These are phyloP conservation scores for Cynopterus brachyotis DNA, from an alignment of 2,113 vertebrate species.

Conservation along the genomic window DNA sequence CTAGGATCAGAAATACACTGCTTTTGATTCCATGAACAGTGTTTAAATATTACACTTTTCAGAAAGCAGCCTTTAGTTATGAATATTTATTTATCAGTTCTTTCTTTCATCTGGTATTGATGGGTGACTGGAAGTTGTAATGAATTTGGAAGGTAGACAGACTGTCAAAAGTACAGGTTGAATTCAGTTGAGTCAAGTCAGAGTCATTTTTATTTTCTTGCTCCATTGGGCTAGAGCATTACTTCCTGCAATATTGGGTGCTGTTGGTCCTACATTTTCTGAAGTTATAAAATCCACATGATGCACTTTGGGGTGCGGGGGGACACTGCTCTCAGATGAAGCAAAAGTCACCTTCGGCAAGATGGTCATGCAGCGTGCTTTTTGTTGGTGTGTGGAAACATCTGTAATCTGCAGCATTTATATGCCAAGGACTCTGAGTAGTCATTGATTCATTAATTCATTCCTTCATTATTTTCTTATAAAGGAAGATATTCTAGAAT, in stretches of 20 bases:
- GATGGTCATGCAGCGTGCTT: neutral
- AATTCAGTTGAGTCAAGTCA: neutral
- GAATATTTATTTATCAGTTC: neutral
- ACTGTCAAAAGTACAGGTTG: neutral
- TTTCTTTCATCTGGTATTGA: neutral
- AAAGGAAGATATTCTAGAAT: constrained; percentile 76
- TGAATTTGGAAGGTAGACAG: neutral
- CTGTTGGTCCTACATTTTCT: constrained; percentile 71
- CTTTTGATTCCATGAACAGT: neutral
- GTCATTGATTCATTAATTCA: neutral
- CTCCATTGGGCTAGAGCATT: neutral
- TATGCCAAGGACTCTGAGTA: constrained; percentile 61
- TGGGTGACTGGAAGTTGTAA: neutral
- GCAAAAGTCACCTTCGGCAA: neutral
- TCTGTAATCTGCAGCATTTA: constrained; percentile 70
- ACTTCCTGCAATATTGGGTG: constrained; percentile 61
- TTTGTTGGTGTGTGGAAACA: constrained; percentile 30
- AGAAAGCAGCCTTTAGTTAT: neutral
- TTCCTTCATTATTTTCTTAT: constrained; percentile 71
- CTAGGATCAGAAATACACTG: neutral
- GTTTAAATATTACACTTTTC: neutral
- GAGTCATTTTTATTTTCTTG: neutral
- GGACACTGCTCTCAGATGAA: neutral
- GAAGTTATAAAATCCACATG: constrained; percentile 63
- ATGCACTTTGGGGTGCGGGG: constrained; percentile 32